Evolutionary conservation across 2,113 vertebrate species (phyloP).

Genomic region (Podarcis cretensis): DNA sequence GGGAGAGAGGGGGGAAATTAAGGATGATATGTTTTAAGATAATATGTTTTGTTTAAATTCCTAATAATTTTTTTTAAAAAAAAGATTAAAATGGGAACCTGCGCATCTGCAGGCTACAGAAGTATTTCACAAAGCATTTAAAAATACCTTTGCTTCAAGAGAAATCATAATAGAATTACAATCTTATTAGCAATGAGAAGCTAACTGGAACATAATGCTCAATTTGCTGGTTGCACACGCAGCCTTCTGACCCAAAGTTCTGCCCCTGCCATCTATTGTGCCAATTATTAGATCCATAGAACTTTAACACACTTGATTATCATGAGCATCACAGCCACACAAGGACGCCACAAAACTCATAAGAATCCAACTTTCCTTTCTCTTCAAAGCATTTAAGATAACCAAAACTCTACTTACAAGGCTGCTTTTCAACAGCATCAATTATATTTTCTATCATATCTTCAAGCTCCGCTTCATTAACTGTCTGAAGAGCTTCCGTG

Average conservation of each 20-base stretch:
- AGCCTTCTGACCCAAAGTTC: background rate
- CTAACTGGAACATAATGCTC: background rate
- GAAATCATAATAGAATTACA: background rate
- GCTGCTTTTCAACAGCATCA: constrained; percentile 92
- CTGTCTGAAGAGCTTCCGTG: constrained; percentile 83
- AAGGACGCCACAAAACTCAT: background rate
- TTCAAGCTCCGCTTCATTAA: constrained; percentile 84
- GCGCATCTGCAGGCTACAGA: background rate
- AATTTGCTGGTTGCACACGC: no score
- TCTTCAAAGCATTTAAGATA: background rate
- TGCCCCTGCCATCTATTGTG: background rate
- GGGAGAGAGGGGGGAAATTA: no score
- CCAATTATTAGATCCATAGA: background rate
- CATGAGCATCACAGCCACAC: background rate
- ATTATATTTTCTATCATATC: constrained; percentile 87
- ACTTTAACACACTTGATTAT: background rate
- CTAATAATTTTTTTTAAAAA: no score
- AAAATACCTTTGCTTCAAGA: background rate
- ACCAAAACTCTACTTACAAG: constrained; percentile 78
- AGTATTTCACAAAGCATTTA: background rate
- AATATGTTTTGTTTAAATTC: no score
- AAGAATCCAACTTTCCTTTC: background rate
- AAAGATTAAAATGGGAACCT: constrained; percentile 25
- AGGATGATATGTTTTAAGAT: no score
- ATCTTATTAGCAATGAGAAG: background rate